Base-by-base conservation (phyloP, 2,113 vertebrate genomes). In the Campylomormyrus numenius region DNA sequence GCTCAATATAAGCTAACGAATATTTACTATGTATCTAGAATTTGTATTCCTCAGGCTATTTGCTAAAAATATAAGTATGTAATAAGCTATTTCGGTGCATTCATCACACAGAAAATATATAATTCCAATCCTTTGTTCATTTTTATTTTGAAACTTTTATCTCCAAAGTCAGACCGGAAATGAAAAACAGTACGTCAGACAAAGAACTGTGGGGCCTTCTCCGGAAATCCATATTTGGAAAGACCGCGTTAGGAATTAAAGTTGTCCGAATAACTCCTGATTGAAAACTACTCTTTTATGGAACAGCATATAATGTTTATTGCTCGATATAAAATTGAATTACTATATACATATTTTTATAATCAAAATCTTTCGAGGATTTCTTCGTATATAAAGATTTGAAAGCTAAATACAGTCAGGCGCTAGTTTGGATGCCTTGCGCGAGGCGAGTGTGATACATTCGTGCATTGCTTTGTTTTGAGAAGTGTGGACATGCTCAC, bases 381-480 rank as follows among this genome's bases (percentile, higher is more conserved):
- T 19, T 80, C 31, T 80, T 50, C 7, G 45, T 24, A 42, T 48
- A 46, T 15, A 27, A 86, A 50, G 7, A 86, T n/a, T 50, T 86
- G 6, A 49, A 45, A 27, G 17, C 21, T 17, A 86, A 27, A 86
- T 50, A 27, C 24, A 50, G n/a, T 86, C 45, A 48, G 84, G 84
- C 84, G 45, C 11, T 48, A 13, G 7, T 50, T 5, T 50, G 46
- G 84, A 50, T 15, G 48, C 10, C 46, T 15, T 49, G 46, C 11
- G 13, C 10, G 46, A 86, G 45, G 45, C 48, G 10, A 86, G 46
- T 50, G n/a, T 15, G 45, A 0, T 49, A 48, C 84, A n/a, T 24
- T n/a, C n/a, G n/a, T 15, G 74, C 35, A 39, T 80, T 80, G 84
- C 84, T 86, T 86, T 86, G 84, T 86, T 86, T 48, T 49, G 48